Evolutionary conservation across 2,113 vertebrate species (phyloP).

Genomic region (Neotragus pygmaeus): DNA sequence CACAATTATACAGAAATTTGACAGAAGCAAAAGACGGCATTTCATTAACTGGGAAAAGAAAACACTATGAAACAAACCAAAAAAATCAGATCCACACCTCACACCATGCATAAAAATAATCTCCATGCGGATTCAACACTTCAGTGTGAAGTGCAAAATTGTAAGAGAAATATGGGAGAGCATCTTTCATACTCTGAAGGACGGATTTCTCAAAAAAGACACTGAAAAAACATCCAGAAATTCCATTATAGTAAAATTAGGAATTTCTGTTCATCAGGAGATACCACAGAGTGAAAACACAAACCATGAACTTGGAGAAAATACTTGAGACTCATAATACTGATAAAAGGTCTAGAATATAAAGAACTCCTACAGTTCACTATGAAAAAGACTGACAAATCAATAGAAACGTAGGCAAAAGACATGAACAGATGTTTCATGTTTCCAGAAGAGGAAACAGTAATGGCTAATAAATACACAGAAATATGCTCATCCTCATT

Average conservation of each 20-base stretch:
- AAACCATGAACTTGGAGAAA: background rate
- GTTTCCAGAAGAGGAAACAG: slow-evolving; percentile 37
- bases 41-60: background rate
- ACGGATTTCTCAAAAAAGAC: background rate
- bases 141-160: background rate
- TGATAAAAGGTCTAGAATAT: background rate
- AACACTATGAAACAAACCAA: background rate
- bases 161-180: background rate
- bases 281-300: background rate
- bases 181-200: background rate
- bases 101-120: background rate
- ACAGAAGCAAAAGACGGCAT: background rate
- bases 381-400: background rate
- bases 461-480: slow-evolving; percentile 38
- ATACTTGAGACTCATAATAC: background rate
- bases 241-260: background rate
- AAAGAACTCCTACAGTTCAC: background rate
- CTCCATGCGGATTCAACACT: background rate
- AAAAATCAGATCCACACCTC: background rate
- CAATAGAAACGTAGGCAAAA: background rate
- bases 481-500: slow-evolving; percentile 43
- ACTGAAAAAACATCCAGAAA: background rate
- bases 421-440: background rate
- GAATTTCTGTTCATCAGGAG: slow-evolving; percentile 16
- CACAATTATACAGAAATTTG: background rate